Evolutionary conservation across 2,113 vertebrate genomes (phyloP).

Genomic region (Illadopsis cleaveri): DNA sequence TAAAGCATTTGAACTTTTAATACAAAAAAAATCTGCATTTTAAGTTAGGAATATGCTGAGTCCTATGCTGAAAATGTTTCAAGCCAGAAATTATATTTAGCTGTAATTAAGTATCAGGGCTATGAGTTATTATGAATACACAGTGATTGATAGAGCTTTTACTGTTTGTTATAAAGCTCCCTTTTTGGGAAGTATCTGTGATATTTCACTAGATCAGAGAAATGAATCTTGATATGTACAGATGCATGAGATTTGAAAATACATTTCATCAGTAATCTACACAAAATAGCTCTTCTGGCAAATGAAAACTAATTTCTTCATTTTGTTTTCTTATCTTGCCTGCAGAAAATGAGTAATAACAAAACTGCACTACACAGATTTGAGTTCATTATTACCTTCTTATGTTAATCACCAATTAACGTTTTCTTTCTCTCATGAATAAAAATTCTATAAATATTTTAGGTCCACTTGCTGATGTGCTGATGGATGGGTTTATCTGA

Average conservation of each 20-base stretch:
- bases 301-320: constrained; percentile 58
- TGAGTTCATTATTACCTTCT: constrained; percentile 72
- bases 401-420: constrained; percentile 70
- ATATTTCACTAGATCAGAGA: constrained; percentile 49
- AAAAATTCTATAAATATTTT: constrained; percentile 81
- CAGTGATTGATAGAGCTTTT: constrained; percentile 45
- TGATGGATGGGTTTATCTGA: constrained; percentile 85
- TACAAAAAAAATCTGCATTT: constrained; percentile 47
- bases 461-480: constrained; percentile 85
- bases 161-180: constrained; percentile 36
- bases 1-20: constrained; percentile 67
- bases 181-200: constrained; percentile 45
- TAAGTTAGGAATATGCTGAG: constrained; percentile 40
- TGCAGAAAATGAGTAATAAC: constrained; percentile 54
- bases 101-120: constrained; percentile 16
- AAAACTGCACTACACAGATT: constrained; percentile 28
- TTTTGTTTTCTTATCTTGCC: constrained; percentile 54
- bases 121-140: constrained; percentile 47
- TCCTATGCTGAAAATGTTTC: constrained; percentile 24
- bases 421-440: constrained; percentile 55
- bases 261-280: constrained; percentile 38
- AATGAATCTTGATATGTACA: constrained; percentile 31
- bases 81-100: constrained; percentile 49
- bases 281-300: constrained; percentile 38
- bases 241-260: constrained; percentile 44